These are phyloP conservation scores for Macaca nemestrina DNA, from an alignment of 2,113 vertebrate genomes.

Conservation along the genomic window DNA sequence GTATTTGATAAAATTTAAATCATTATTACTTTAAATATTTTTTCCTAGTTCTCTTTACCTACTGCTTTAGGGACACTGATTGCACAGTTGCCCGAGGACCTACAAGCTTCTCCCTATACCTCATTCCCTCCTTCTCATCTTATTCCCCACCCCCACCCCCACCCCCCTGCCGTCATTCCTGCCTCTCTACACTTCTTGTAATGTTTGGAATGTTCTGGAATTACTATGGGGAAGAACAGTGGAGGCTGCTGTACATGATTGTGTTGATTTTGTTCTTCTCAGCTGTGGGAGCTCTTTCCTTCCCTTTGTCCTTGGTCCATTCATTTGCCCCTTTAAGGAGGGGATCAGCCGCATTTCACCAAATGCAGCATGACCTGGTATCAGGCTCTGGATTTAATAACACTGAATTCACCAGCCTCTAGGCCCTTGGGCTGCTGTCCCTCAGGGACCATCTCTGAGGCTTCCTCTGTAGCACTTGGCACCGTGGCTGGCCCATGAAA, in stretches of 20 bases:
- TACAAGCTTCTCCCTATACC: fast-evolving
- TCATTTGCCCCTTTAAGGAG: too few species aligned
- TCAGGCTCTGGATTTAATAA: too few species aligned
- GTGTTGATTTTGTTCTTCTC: not conserved
- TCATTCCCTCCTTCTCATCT: not conserved
- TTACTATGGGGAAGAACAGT: fast-evolving
- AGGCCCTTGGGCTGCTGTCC: too few species aligned
- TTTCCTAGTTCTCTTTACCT: too few species aligned
- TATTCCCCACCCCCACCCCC: too few species aligned
- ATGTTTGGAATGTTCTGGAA: not conserved
- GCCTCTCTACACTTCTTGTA: not conserved
- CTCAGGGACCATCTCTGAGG: not conserved
- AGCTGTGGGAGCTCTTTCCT: fast-evolving
- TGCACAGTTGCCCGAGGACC: too few species aligned
- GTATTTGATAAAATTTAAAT: too few species aligned
- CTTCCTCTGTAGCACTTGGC: fast-evolving
- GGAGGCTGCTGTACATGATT: fast-evolving
- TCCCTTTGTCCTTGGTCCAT: not conserved
- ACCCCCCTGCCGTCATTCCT: not conserved
- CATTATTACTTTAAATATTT: too few species aligned
- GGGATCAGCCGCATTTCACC: fast-evolving
- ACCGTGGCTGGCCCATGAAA: fast-evolving
- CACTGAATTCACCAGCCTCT: too few species aligned
- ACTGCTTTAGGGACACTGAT: not conserved
- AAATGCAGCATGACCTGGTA: not conserved